Percentiles rank a stretch among this genome's conserved stretches.
Evolutionary conservation across 2,888 invertebrate species (phyloP).

Genomic region (Brachyopa scutellaris): DNA sequence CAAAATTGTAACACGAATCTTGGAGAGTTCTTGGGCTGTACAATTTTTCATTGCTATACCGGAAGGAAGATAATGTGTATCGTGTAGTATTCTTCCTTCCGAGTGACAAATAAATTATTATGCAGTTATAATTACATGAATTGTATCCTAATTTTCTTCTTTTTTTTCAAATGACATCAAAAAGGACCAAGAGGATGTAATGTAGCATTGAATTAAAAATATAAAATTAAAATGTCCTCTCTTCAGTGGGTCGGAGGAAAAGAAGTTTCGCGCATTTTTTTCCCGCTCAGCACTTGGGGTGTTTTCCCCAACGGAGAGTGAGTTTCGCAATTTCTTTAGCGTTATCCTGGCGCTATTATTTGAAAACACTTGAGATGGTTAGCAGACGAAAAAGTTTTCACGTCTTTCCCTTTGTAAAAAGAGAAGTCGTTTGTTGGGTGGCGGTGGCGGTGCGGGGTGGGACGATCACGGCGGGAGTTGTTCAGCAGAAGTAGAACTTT

Average conservation of each 20-base stretch:
- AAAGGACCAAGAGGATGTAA: background rate
- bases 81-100: slow-evolving; percentile 36
- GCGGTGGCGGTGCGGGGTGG: background rate
- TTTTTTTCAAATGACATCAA: slow-evolving; percentile 32
- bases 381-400: slow-evolving; percentile 60
- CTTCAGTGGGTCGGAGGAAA: background rate
- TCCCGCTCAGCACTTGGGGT: slow-evolving; percentile 24
- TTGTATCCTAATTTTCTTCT: slow-evolving; percentile 64
- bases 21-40: slow-evolving; percentile 15
- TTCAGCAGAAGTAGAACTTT: slow-evolving; percentile 26
- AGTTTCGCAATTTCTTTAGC: slow-evolving; percentile 56
- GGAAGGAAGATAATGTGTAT: slow-evolving; percentile 55
- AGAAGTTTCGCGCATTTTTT: background rate
- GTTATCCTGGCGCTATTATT: slow-evolving; percentile 65
- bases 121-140: slow-evolving; percentile 61
- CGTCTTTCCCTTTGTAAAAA: slow-evolving; percentile 43
- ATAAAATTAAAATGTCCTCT: slow-evolving; percentile 50
- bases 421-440: slow-evolving; percentile 9
- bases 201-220: slow-evolving; percentile 52
- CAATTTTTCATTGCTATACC: slow-evolving; percentile 20
- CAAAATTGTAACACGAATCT: slow-evolving; percentile 20
- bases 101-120: slow-evolving; percentile 62
- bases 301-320: slow-evolving; percentile 13
- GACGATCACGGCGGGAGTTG: background rate
- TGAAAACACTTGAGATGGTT: slow-evolving; percentile 65